Percentiles rank a stretch among this genome's conserved stretches.
Conservation (phyloP, 2,113 vertebrate species). For the Anas platyrhynchos region DNA sequence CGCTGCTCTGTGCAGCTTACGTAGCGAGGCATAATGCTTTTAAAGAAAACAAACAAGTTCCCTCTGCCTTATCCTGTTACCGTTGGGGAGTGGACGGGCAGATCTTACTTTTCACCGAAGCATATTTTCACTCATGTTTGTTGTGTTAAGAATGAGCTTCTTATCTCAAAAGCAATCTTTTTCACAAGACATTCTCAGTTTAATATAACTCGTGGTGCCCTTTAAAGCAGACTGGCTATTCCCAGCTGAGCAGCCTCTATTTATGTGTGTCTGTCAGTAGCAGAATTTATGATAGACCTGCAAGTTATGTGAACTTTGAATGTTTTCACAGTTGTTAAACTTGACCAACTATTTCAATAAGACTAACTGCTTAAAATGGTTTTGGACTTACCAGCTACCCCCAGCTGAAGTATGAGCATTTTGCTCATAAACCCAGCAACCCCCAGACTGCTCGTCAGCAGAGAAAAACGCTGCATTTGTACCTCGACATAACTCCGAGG, state of each 20-base stretch:
- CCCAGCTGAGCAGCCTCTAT: constrained; percentile 77
- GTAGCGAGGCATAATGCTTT: background rate
- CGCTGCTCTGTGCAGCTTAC: background rate
- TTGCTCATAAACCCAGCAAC: background rate
- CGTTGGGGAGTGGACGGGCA: background rate
- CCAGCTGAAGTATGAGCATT: background rate
- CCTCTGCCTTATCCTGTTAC: background rate
- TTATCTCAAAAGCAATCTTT: constrained; percentile 36
- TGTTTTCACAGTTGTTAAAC: constrained; percentile 65
- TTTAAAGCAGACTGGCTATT: constrained; percentile 30
- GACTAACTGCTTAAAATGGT: background rate
- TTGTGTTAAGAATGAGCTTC: constrained; percentile 77
- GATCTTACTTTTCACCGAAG: constrained; percentile 7
- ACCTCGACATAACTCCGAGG: background rate
- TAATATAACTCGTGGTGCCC: background rate
- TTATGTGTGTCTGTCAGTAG: constrained; percentile 67
- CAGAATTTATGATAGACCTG: constrained; percentile 69
- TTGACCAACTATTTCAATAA: background rate
- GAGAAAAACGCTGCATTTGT: background rate
- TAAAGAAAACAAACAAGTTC: background rate
- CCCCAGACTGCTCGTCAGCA: background rate
- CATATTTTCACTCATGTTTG: constrained; percentile 75
- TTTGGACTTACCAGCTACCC: background rate
- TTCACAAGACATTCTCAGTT: background rate
- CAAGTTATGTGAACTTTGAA: constrained; percentile 30